Base-by-base conservation (phyloP, 1,140 invertebrate genomes). In the Nasonia giraulti region DNA sequence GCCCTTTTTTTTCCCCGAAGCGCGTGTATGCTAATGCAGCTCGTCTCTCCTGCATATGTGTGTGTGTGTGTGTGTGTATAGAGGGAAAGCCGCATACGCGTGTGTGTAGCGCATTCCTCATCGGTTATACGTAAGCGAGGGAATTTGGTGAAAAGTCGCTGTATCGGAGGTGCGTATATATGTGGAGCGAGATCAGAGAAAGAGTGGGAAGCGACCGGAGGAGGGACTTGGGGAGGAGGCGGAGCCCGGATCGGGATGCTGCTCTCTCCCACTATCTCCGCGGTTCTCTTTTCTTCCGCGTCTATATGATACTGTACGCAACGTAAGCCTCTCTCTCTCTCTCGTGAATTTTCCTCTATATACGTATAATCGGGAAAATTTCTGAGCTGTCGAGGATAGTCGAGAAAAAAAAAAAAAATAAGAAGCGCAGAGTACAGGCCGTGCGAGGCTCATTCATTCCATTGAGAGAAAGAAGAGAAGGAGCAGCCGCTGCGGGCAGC, bases 201-300 rank as follows among this genome's bases (percentile, higher is more conserved):
- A 85, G 85, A 74, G 79, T 88, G 87, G 87, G 84, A 88, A 86
- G 55, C 55, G 55, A 62, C 55, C 4, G 84, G 86, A 83, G 86
- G 86, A 89, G 88, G 87, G 86, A 85, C 84, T 77, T 85, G 17
- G 33, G 20, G 73, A 75, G 69, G 62, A 83, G 82, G 85, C 76
- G 86, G 80, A 85, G 89, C 85, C 82, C 77, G 86, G 0, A 3
- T 85, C 88, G 88, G 89, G 89, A 88, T 89, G 89, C 88, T 89
- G 89, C 87, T 62, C 55, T 55, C 50, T 62, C 55, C 55, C 55
- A 62, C 55, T 62, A 62, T 62, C 55, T 62, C 55, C n/a, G 88
- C 90, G 89, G 87, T n/a, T 62, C n/a, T 31, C 68, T 40, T 33
- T 33, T 2, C 33, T 2, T 2, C 33, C 7, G 40, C 8, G 8